phyloP scores from a whole-genome alignment of 2,888 invertebrate species.

The Dryomyza anilis region DNA sequence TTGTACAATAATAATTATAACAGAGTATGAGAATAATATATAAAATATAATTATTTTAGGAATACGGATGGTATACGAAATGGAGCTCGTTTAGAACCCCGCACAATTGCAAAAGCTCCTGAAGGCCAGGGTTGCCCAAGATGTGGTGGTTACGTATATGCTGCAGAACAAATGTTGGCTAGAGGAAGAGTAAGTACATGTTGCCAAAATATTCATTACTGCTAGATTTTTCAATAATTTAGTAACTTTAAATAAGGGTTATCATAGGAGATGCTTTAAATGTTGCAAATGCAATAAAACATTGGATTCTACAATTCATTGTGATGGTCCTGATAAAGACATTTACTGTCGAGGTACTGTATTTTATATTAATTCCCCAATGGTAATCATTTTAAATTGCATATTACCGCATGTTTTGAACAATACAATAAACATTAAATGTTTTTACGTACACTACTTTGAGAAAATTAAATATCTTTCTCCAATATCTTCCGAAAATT shows the following conservation, averaged over 20 bases:
- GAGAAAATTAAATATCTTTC: no score
- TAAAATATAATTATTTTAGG: neutral
- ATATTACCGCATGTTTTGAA: no score
- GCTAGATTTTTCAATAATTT: no score
- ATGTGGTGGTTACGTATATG: constrained; percentile 88
- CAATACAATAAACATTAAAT: no score
- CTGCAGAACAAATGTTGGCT: constrained; percentile 91
- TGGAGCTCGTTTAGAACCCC: constrained; percentile 72
- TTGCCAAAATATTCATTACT: neutral
- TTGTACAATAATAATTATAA: neutral
- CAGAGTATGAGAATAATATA: neutral
- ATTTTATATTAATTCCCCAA: no score
- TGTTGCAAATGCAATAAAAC: constrained; percentile 83
- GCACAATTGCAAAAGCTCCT: constrained; percentile 79
- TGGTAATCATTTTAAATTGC: no score
- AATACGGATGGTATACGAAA: constrained; percentile 62
- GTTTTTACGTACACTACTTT: no score
- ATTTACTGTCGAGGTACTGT: constrained; percentile 87
- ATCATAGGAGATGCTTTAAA: constrained; percentile 90
- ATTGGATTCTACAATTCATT: constrained; percentile 86
- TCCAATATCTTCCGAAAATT: no score
- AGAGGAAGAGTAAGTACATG: constrained; percentile 78
- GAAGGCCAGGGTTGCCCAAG: constrained; percentile 87
- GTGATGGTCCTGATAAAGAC: constrained; percentile 90
- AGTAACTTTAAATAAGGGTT: constrained; percentile 68